Evolutionary conservation across 1,140 invertebrate genomes (phyloP), one percentile per base, ranked within the genome.

Genomic region (Bradynema listronoti): DNA sequence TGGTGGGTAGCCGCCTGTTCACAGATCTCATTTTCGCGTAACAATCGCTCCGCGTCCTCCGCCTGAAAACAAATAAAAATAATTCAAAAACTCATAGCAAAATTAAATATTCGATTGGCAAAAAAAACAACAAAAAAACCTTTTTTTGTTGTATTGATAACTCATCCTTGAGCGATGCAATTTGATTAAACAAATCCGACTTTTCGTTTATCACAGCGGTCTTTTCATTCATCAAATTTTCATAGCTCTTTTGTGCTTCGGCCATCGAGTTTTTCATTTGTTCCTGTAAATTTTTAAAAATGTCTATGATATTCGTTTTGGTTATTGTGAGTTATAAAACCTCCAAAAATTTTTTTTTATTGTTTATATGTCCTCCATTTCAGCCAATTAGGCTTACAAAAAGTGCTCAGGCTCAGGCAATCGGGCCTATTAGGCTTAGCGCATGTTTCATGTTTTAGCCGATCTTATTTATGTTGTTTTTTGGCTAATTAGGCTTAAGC

Each of bases 381-480:
- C 19, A 39, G 11, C 11, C 19, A 39, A 39, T 19, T 11, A 39
- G 36, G 11, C 11, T 11, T 19, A 19, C 36, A 39, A 61, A 9
- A 66, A 63, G 25, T 6, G 4, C 1, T 19, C 39, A 19, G 63
- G 49, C 25, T 61, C n/a, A n/a, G n/a, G n/a, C n/a, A n/a, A n/a
- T n/a, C n/a, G n/a, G n/a, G n/a, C n/a, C n/a, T n/a, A n/a, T n/a
- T n/a, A n/a, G n/a, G n/a, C n/a, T n/a, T n/a, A n/a, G n/a, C n/a
- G n/a, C n/a, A n/a, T n/a, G n/a, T n/a, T n/a, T n/a, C n/a, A n/a
- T n/a, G n/a, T n/a, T n/a, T n/a, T n/a, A n/a, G 50, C 16, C 25
- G 50, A 4, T n/a, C 5, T 47, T 52, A 29, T 22, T 42, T 52
- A 0, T n/a, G n/a, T n/a, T n/a, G n/a, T n/a, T n/a, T n/a, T n/a